phyloP scores from a whole-genome alignment of 2,113 vertebrate species.

The Oophaga pumilio region DNA sequence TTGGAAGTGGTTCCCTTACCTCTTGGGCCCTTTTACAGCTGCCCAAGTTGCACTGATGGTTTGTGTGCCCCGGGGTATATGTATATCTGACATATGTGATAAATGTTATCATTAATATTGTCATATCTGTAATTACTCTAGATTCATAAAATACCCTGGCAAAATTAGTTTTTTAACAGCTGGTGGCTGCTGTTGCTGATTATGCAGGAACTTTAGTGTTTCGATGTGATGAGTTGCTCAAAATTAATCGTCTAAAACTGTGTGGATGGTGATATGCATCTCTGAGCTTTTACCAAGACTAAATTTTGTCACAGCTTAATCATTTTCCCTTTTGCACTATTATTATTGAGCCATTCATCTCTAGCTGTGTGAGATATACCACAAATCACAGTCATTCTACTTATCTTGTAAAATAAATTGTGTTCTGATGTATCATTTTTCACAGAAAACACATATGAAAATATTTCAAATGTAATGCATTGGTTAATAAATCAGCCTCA shows the following conservation, averaged over 20 bases:
- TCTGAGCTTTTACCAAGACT: slow-evolving; percentile 38
- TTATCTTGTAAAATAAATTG: slow-evolving; percentile 14
- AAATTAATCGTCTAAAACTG: slow-evolving; percentile 60
- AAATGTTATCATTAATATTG: not conserved
- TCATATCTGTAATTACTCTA: not conserved
- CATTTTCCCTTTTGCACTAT: slow-evolving; percentile 19
- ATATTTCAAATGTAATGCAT: not conserved
- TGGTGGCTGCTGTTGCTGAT: slow-evolving; percentile 52
- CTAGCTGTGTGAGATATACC: not conserved
- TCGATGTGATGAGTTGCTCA: slow-evolving; percentile 52
- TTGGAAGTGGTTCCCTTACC: no score
- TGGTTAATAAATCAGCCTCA: slow-evolving; percentile 4
- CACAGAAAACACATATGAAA: not conserved
- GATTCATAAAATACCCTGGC: slow-evolving; percentile 25
- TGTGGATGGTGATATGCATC: slow-evolving; percentile 55
- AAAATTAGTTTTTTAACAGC: slow-evolving; percentile 53
- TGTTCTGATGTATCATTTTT: not conserved
- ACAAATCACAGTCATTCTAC: slow-evolving; percentile 2
- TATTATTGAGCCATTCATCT: slow-evolving; percentile 6
- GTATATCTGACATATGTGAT: not conserved
- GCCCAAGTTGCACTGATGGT: no score
- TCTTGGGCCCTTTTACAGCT: no score
- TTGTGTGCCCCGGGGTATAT: not conserved
- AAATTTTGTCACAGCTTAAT: slow-evolving; percentile 41
- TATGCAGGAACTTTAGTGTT: slow-evolving; percentile 50